Evolutionary conservation across 2,797 vertebrate species (phyloP).

Genomic region (Parauchenoglanis ngamensis): DNA sequence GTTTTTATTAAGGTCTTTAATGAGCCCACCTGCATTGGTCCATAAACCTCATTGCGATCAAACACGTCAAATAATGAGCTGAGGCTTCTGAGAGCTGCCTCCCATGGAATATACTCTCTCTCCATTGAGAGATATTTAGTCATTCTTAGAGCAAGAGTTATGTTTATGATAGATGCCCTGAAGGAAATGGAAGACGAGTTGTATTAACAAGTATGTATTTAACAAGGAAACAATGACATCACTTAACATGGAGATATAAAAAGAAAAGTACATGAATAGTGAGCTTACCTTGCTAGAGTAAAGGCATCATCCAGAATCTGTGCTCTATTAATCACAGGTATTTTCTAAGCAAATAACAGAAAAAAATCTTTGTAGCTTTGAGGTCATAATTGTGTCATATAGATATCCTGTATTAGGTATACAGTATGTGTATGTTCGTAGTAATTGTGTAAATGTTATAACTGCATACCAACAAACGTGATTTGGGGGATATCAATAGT

Average conservation of each 20-base stretch:
- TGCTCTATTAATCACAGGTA: conserved; percentile 87
- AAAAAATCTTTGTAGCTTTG: background rate
- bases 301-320: conserved; percentile 89
- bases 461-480: background rate
- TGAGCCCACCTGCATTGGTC: conserved; percentile 81
- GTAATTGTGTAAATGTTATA: background rate
- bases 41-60: conserved; percentile 85
- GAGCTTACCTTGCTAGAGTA: conserved; percentile 84
- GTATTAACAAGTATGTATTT: background rate
- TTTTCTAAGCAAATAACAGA: conserved; percentile 67
- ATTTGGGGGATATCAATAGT: too few relatives aligned
- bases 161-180: conserved; percentile 74
- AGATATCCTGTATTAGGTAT: too few relatives aligned
- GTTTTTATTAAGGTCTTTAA: background rate
- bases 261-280: background rate
- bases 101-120: conserved; percentile 85
- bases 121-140: conserved; percentile 81
- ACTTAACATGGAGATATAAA: background rate
- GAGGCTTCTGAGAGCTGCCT: conserved; percentile 74
- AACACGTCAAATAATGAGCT: conserved; percentile 84
- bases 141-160: conserved; percentile 80
- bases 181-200: background rate
- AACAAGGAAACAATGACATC: conserved; percentile 27
- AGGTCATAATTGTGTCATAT: background rate
- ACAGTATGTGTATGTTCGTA: background rate